Base-by-base conservation (phyloP, 2,888 invertebrate genomes). In the Metalampra italica region DNA sequence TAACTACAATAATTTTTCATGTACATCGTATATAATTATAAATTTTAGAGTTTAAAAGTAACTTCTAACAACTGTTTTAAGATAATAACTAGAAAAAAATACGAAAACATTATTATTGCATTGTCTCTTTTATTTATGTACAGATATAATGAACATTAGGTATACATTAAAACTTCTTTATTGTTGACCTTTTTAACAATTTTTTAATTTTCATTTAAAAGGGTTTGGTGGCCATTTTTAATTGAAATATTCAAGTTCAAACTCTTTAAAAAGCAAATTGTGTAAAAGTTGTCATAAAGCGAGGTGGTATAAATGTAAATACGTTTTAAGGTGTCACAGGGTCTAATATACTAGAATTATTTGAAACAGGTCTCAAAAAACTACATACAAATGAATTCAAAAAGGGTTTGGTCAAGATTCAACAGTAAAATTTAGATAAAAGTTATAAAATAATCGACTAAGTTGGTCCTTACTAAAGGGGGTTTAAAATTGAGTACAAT, bases 91-190 rank as follows among this genome's bases (percentile, higher is more conserved):
- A 78, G 68, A 71, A 78, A 78, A 76, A 80, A 75, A 79, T 82
- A 82, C 75, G 78, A 78, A 83, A 48, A 84, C 83, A 82, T 85
- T 86, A 87, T 87, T 86, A 87, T 87, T 86, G 87, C 87, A 74
- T 84, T 68, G 44, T 47, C 45, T 50, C 62, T 70, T 74, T 67
- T 71, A 60, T 51, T 58, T 85, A 82, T 82, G 60, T 83, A 84
- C 82, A 81, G 68, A 72, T 71, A 29, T 42, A 74, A 68, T 71
- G 64, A 72, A 63, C 59, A 64, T 59, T 61, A 42, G 9, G 9
- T 45, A 66, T 69, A 22, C 69, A 63, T 59, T 61, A 64, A 59
- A 67, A 66, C 57, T 51, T 52, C 5, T 53, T 56, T 57, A 54
- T 57, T 53, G 59, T 53, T 57, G 60, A 63, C 55, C 57, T 62